Base-by-base conservation (phyloP, 2,797 vertebrate genomes). In the Tapera naevia region DNA sequence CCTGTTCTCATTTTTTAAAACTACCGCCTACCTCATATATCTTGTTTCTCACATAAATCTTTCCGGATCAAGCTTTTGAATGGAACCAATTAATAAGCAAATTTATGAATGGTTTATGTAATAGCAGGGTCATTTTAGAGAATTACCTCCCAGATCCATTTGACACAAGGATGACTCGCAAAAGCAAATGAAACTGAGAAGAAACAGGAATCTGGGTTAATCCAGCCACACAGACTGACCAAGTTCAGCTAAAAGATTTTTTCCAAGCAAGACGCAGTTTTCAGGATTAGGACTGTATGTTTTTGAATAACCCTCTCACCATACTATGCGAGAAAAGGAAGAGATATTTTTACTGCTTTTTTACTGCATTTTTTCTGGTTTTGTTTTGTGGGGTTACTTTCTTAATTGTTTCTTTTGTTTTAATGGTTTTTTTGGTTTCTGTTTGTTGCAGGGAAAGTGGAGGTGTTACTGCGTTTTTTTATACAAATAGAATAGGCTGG, bases 181-280 rank as follows among this genome's bases (percentile, higher is more conserved):
- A 64, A 58, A 48, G 18, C 48, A 0, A 4, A n/a, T 0, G 17
- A 32, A 48, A 70, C 0, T 1, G 41, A 32, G 11, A 66, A 9
- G 15, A 66, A 82, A 51, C 0, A 22, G 28, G 27, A 70, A 39
- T 16, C 21, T 19, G 56, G n/a, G 51, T 37, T 53, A 4, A 41
- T 21, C 16, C 15, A 67, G 33, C 32, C 27, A 46, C 35, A 28
- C 32, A 21, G 35, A 28, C 18, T 16, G 6, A 41, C 22, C 27
- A 17, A 46, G 23, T 25, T n/a, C 50, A 58, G 19, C 43, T 33
- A 14, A 50, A 17, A 48, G 10, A 33, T 35, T 73, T 43, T 28
- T 23, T 16, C 65, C 66, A 67, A n/a, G 37, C 50, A 56, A 15
- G 45, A 21, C 5, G 7, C 16, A 45, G 27, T 10, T 79, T 56